Evolutionary conservation across 2,888 invertebrate genomes (phyloP), one percentile per base, ranked within the genome.

Genomic region (Hydrotaea cyrtoneurina): DNA sequence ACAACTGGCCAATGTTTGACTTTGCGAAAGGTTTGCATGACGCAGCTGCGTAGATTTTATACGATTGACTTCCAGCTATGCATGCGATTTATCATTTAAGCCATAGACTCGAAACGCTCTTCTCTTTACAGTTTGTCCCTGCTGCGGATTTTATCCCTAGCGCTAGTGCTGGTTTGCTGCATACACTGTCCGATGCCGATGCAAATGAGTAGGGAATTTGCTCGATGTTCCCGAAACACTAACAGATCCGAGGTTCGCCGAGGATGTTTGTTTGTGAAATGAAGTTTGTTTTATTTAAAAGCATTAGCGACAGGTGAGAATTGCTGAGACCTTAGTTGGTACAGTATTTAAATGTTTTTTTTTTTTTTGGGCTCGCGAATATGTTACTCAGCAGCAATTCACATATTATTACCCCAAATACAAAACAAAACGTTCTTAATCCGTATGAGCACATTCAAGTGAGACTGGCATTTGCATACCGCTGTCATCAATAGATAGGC

Each of bases 11-110:
- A 77, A 59, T 59, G 59, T 26, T 59, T 59, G 59, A 59, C 11
- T 26, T 59, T 59, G 1, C n/a, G 64, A 80, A 84, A 81, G 72
- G 84, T 76, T 85, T 85, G 85, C 82, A 85, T 85, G 85, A 85
- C 76, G 76, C 85, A 85, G 85, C 82, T 85, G 85, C 85, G 85
- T 85, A 82, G 78, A 81, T 75, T 84, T 85, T 74, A 62, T 79
- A 55, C 66, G 74, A 76, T 82, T 82, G 85, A 82, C 85, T 85
- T 79, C 73, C 82, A 85, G 85, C 85, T 73, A 79, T 82, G 82
- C 85, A 85, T 85, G 85, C 85, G 73, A 85, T 85, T 85, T 82
- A 85, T 85, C 81, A 85, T 81, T 82, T 77, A 79, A 79, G 76
- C 55, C 39, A 36, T 17, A n/a, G 57, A 31, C 31, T 53, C 17